Percentiles rank a stretch among this genome's conserved stretches.
These are phyloP conservation scores for Heliocidaris tuberculata DNA, from an alignment of 35 echinoderm and acorn worm species.

Conservation along the genomic window DNA sequence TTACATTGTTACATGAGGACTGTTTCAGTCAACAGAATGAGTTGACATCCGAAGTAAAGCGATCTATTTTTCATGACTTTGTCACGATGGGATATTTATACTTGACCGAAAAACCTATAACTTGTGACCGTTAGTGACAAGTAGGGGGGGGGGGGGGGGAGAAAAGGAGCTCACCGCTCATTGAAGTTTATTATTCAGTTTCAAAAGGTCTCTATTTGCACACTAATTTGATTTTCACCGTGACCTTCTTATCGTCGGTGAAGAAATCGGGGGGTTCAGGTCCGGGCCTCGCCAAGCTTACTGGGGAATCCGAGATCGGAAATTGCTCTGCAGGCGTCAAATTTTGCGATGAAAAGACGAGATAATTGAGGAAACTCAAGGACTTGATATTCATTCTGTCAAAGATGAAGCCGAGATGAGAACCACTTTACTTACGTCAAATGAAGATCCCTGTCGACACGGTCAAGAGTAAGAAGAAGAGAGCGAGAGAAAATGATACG, in stretches of 20 bases:
- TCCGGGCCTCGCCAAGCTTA: background rate
- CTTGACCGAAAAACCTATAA: background rate
- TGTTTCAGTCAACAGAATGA: background rate
- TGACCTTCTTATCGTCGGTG: background rate
- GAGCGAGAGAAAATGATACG: background rate
- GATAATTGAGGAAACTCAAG: constrained; percentile 11
- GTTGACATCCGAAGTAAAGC: background rate
- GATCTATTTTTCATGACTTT: background rate
- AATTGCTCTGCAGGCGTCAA: background rate
- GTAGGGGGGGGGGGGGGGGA: background rate
- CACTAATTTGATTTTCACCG: background rate
- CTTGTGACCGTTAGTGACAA: background rate
- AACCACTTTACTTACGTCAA: constrained; percentile 4
- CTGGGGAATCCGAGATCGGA: background rate
- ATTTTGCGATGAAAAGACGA: constrained; percentile 11
- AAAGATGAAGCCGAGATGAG: background rate
- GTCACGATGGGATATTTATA: background rate
- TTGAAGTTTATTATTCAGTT: background rate
- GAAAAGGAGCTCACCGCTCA: background rate
- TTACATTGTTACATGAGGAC: background rate
- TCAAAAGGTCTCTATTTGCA: background rate
- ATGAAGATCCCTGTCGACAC: background rate
- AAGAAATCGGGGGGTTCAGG: background rate
- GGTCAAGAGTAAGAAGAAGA: background rate
- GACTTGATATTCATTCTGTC: background rate